phyloP scores from a whole-genome alignment of 2,113 vertebrate genomes.

The Ammodramus savannarum region DNA sequence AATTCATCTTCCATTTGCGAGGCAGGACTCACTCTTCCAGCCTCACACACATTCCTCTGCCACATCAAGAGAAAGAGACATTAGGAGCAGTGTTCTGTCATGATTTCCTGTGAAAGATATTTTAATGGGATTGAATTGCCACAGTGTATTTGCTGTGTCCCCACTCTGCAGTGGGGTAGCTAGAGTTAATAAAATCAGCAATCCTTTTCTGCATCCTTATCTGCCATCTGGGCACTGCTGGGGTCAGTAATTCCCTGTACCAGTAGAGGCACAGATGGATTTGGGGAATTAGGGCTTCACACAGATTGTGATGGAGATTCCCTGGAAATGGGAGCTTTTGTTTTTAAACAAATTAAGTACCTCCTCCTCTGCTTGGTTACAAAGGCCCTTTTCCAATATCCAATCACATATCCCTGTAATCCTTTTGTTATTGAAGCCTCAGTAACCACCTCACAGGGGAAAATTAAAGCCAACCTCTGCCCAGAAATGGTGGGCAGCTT shows the following conservation, averaged over 20 bases:
- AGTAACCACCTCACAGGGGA: not conserved
- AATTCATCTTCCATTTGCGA: not conserved
- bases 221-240: conserved; percentile 28
- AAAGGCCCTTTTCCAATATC: not conserved
- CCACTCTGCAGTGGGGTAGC: not conserved
- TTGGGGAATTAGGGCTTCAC: conserved; percentile 42
- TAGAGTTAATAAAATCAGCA: not conserved
- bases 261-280: conserved; percentile 36
- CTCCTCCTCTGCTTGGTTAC: not conserved
- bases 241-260: not conserved
- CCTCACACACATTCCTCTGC: not conserved
- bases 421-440: not conserved
- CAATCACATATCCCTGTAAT: not conserved
- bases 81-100: not conserved
- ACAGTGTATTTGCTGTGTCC: not conserved
- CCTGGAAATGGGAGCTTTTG: not conserved
- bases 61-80: not conserved
- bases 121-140: not conserved
- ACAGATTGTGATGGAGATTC: conserved; percentile 21
- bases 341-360: conserved; percentile 34
- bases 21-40: not conserved
- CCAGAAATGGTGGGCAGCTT: not conserved
- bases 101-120: not conserved
- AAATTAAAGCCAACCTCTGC: not conserved
- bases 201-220: not conserved